phyloP scores from a whole-genome alignment of 2,113 vertebrate genomes.

The Laterallus jamaicensis region DNA sequence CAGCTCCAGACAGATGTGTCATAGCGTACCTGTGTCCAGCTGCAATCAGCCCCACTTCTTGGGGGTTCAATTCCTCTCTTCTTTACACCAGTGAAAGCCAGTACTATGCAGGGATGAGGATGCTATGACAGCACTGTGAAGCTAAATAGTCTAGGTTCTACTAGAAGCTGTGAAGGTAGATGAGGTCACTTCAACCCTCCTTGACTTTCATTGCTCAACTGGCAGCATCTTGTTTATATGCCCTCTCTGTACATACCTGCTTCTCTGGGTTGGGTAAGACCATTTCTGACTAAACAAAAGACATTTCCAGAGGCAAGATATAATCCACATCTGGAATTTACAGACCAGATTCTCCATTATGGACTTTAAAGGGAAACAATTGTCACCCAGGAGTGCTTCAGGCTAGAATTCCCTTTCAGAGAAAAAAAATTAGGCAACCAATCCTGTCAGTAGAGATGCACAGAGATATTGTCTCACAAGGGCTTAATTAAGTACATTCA shows the following conservation, averaged over 20 bases:
- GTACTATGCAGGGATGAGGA: not conserved
- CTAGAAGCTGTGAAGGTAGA: not conserved
- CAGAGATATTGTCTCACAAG: not conserved
- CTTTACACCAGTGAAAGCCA: not conserved
- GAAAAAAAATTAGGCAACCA: not conserved
- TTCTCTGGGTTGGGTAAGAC: not conserved
- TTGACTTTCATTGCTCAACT: not conserved
- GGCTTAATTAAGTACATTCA: not conserved
- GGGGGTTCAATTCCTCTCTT: not conserved
- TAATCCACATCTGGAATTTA: not conserved
- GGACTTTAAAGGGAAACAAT: not conserved
- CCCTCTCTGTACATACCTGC: not conserved
- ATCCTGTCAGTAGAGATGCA: not conserved
- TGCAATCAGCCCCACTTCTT: not conserved
- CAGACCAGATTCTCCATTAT: not conserved
- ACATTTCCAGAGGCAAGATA: not conserved
- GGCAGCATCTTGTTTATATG: not conserved
- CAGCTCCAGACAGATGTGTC: not conserved
- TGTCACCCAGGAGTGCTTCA: not conserved
- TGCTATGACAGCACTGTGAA: not conserved
- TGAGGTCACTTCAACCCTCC: not conserved
- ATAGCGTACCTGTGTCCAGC: not conserved
- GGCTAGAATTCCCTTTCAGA: not conserved
- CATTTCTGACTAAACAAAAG: not conserved
- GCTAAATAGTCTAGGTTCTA: not conserved